Evolutionary conservation across 2,113 vertebrate species (phyloP).

Genomic region (Neolamprologus fasciatus): DNA sequence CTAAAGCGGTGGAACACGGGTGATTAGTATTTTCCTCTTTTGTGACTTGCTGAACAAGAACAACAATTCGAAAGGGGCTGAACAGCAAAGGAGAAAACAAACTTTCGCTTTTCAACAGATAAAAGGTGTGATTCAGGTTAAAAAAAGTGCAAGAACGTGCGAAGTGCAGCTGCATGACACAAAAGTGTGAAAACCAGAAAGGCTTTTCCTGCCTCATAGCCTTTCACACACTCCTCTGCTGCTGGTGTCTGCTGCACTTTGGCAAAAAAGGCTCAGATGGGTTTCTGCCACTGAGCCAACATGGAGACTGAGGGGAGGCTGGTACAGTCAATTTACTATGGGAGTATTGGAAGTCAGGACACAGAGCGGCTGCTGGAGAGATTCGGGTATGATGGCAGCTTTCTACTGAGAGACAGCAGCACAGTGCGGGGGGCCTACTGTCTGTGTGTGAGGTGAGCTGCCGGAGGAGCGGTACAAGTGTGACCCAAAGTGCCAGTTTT

Average conservation of each 20-base stretch:
- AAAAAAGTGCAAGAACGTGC: neutral
- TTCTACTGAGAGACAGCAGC: constrained; percentile 66
- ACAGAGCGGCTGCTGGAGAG: constrained; percentile 59
- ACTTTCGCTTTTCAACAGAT: neutral
- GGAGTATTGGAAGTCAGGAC: constrained; percentile 45
- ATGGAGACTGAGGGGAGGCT: constrained; percentile 40
- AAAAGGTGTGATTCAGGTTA: neutral
- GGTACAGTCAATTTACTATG: constrained; percentile 53
- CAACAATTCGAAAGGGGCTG: neutral
- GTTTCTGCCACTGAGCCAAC: neutral
- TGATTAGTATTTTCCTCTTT: neutral
- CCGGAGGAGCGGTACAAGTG: neutral
- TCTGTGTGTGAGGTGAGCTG: constrained; percentile 70
- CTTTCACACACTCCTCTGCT: neutral
- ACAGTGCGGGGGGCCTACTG: constrained; percentile 57
- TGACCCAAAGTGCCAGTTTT: neutral
- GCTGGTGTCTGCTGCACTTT: neutral
- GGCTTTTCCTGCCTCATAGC: constrained; percentile 25
- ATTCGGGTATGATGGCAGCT: constrained; percentile 66
- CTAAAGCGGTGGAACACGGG: neutral
- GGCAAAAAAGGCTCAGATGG: neutral
- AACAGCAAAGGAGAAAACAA: neutral
- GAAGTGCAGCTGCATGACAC: neutral
- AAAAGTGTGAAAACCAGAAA: constrained; percentile 53
- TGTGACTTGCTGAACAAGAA: neutral